These are phyloP conservation scores for Epinotia nisella DNA, from an alignment of 2,888 invertebrate species.

Conservation along the genomic window DNA sequence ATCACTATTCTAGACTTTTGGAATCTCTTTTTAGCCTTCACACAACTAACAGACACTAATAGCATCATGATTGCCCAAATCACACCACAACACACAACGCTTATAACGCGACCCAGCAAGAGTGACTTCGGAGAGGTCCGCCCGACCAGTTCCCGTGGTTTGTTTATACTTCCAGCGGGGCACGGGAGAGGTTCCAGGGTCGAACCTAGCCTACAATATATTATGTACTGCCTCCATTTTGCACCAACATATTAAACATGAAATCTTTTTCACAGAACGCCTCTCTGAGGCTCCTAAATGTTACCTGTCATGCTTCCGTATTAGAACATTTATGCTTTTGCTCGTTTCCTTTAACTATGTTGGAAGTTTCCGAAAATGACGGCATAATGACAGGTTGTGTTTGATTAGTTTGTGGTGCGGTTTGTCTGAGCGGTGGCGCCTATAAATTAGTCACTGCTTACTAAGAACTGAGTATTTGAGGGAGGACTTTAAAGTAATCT, in stretches of 20 bases:
- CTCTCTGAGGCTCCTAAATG: slow-evolving; percentile 27
- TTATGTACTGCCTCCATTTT: not conserved
- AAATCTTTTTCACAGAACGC: not conserved
- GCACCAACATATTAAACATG: not conserved
- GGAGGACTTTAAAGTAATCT: slow-evolving; percentile 41
- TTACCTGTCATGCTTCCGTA: slow-evolving; percentile 18
- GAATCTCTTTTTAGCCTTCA: too few species aligned
- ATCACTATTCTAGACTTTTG: too few species aligned
- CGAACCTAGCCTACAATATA: too few species aligned
- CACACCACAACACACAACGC: too few species aligned
- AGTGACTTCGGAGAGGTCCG: too few species aligned
- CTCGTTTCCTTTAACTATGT: slow-evolving; percentile 62
- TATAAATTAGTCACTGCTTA: slow-evolving; percentile 71
- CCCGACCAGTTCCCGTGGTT: too few species aligned
- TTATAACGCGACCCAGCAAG: too few species aligned
- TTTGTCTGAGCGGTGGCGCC: slow-evolving; percentile 72
- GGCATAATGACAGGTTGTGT: slow-evolving; percentile 75
- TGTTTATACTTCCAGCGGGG: too few species aligned
- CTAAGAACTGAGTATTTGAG: slow-evolving; percentile 54
- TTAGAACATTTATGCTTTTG: slow-evolving; percentile 56
- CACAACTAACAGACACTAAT: too few species aligned
- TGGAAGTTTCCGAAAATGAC: slow-evolving; percentile 71
- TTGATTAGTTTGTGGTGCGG: slow-evolving; percentile 81
- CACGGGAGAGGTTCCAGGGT: too few species aligned
- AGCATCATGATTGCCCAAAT: too few species aligned